Conservation (phyloP, 2,113 vertebrate species). For the Todiramphus chloris region DNA sequence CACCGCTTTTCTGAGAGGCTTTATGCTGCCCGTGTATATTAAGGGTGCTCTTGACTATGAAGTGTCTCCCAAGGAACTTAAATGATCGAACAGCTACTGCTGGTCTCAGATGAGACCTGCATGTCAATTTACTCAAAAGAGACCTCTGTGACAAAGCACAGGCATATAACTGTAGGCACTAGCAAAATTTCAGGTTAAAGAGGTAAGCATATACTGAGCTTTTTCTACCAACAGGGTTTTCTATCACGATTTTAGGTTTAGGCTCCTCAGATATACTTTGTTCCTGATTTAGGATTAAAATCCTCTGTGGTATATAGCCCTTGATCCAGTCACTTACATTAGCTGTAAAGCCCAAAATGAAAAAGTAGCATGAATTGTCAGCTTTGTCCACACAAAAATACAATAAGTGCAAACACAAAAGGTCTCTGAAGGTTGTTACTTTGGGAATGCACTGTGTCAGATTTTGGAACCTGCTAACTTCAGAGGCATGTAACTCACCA, state of each 20-base stretch:
- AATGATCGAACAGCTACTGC: background rate
- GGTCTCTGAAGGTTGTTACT: background rate
- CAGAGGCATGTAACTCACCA: background rate
- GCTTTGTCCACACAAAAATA: background rate
- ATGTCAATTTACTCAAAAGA: background rate
- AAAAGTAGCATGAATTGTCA: background rate
- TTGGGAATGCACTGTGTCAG: background rate
- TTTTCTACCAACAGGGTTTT: background rate
- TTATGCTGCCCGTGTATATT: background rate
- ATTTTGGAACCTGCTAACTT: background rate
- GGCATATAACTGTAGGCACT: background rate
- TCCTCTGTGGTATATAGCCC: background rate
- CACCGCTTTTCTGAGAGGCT: background rate
- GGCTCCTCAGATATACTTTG: background rate
- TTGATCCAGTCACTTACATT: background rate
- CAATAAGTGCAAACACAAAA: background rate
- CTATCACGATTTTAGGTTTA: background rate
- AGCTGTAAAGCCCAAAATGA: background rate
- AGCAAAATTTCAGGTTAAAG: background rate
- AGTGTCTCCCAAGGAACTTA: background rate
- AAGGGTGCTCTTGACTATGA: background rate
- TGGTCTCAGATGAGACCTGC: background rate
- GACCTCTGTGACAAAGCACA: background rate
- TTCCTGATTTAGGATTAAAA: background rate
- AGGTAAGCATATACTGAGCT: background rate